phyloP scores from a whole-genome alignment of 2,797 vertebrate genomes.

The Anas bernieri region DNA sequence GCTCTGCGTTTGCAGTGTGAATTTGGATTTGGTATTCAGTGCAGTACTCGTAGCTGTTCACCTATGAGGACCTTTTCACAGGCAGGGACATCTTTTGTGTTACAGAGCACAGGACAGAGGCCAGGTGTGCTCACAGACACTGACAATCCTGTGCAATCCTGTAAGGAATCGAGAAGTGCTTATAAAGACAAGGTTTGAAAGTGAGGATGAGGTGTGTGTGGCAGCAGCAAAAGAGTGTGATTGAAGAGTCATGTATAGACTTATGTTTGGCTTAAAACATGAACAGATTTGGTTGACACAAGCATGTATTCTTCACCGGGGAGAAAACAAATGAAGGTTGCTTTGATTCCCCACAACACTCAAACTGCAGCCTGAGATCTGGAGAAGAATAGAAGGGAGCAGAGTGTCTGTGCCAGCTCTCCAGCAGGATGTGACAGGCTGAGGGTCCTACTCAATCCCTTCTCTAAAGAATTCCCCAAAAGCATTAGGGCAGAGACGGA shows the following conservation, averaged over 20 bases:
- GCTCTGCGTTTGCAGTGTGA: neutral
- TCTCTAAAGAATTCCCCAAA: neutral
- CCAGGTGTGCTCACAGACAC: neutral
- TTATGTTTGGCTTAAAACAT: neutral
- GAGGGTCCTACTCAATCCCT: neutral
- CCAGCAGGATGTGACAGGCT: neutral
- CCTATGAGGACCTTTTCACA: too few relatives aligned
- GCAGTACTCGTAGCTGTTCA: neutral
- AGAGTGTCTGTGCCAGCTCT: neutral
- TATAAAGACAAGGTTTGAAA: neutral
- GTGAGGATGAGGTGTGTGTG: neutral
- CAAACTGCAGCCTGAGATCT: neutral
- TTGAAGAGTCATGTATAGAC: neutral
- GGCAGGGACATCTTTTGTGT: neutral
- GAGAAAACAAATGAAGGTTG: neutral
- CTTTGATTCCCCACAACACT: neutral
- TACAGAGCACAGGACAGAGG: neutral
- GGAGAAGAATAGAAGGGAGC: neutral
- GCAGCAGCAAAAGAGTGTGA: too few relatives aligned
- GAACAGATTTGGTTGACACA: neutral
- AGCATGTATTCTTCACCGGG: neutral
- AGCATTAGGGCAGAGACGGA: neutral
- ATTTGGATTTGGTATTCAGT: neutral
- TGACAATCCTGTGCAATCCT: neutral
- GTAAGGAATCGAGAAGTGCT: neutral